phyloP scores from a whole-genome alignment of 2,797 vertebrate species.

The Balearica regulorum region DNA sequence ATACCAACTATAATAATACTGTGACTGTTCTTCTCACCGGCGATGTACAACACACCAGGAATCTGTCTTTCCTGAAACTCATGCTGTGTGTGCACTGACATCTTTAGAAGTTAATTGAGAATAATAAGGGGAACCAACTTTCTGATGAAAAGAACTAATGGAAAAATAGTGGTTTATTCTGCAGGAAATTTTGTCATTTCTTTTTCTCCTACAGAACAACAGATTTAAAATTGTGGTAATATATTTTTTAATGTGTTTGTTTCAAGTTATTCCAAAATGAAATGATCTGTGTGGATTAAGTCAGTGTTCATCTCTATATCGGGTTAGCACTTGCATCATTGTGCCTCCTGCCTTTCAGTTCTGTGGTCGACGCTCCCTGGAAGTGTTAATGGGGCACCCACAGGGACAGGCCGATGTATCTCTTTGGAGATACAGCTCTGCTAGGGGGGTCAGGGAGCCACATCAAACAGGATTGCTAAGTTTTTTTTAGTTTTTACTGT shows the following conservation, averaged over 20 bases:
- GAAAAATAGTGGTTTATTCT: background rate
- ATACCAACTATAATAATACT: background rate
- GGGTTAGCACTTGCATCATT: background rate
- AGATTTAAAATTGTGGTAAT: background rate
- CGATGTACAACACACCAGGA: background rate
- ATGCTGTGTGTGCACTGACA: background rate
- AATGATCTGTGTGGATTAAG: background rate
- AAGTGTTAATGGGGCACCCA: background rate
- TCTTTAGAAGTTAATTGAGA: background rate
- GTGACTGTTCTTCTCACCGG: background rate
- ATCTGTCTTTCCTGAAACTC: background rate
- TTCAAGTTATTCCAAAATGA: background rate
- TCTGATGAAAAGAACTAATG: background rate
- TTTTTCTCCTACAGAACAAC: background rate
- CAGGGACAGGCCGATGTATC: background rate
- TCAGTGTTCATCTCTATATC: background rate
- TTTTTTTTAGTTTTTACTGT: background rate
- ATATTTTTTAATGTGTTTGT: background rate
- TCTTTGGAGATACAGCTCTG: background rate
- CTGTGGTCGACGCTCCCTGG: background rate
- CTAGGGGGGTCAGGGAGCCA: background rate
- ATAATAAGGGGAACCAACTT: background rate
- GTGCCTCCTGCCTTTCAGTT: background rate
- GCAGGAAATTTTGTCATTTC: background rate
- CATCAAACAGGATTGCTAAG: background rate